phyloP scores from a whole-genome alignment of 2,113 vertebrate genomes.

The Nipponia nippon region DNA sequence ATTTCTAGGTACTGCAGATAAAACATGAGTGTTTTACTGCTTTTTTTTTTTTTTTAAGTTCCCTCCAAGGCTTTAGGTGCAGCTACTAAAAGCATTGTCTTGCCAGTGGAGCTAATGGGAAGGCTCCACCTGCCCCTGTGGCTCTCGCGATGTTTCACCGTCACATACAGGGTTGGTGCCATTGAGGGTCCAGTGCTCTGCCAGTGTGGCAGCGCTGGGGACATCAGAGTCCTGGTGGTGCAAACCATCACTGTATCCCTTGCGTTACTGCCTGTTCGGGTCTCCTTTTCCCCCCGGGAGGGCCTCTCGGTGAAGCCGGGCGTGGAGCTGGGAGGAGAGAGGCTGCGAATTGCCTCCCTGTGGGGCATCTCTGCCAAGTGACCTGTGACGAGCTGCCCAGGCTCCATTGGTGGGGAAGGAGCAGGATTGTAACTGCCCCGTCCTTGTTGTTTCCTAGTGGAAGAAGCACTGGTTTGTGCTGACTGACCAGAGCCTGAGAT shows the following conservation, averaged over 20 bases:
- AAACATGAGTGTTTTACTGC: background rate
- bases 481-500: conserved; percentile 92
- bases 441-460: conserved; percentile 79
- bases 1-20: background rate
- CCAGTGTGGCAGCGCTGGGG: background rate
- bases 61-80: background rate
- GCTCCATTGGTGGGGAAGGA: background rate
- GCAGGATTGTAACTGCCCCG: background rate
- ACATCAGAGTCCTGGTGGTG: background rate
- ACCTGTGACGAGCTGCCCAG: background rate
- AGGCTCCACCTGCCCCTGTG: accelerated
- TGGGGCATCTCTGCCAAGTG: accelerated
- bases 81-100: background rate
- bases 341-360: background rate
- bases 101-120: background rate
- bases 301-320: accelerated
- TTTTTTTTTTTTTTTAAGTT: background rate
- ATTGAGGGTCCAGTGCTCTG: background rate
- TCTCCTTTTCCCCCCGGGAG: background rate
- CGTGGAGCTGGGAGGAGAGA: background rate
- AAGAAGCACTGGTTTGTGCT: conserved; percentile 99
- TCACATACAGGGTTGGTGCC: accelerated
- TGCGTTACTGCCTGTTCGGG: background rate
- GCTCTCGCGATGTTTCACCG: accelerated
- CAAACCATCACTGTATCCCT: background rate